Evolutionary conservation across 35 echinoderm and acorn worm species (phyloP), one percentile per base, ranked within the genome.

Genomic region (Anneissia japonica): DNA sequence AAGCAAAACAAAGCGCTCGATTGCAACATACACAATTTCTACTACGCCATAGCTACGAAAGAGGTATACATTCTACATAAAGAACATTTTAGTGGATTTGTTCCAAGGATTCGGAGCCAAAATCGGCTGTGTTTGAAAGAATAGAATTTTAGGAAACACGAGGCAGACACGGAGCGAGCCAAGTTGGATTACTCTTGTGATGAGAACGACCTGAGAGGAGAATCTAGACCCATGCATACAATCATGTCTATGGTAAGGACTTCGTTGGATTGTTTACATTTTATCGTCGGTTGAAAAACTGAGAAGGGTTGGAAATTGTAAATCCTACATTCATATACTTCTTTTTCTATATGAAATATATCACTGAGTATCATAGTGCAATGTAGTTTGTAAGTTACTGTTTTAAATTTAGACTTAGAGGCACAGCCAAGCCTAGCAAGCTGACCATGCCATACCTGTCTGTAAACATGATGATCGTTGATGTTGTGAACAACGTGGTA

Each of bases 31-130:
- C 85, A 56, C 85, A 92, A 83, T 87, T 92, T 85, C 72, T 92
- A 92, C 90, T 92, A 92, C 90, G 90, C 90, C 90, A 92, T 92
- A 92, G 41, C 19, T 91, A 74, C 38, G 38, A 75, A 79, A 36
- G 51, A 64, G 21, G 51, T 64, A 64, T 64, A 64, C 51, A 9
- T 23, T 64, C 51, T 6, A 16, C 5, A 64, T 64, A 64, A 64
- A 64, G 51, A 9, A 64, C 51, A 64, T 64, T 64, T 64, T 64
- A 64, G 51, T 64, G 51, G 51, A 64, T 64, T 64, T 64, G 51
- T 64, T 64, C 51, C 51, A 64, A 64, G 7, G 51, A 64, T 64
- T 64, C 51, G 51, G 51, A 64, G 51, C 51, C 51, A 64, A 64
- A 64, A 64, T 64, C 51, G 51, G 51, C 51, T 64, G 10, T 23